Evolutionary conservation across 2,113 vertebrate genomes (phyloP), one percentile per base, ranked within the genome.

Genomic region (Nematolebias whitei): DNA sequence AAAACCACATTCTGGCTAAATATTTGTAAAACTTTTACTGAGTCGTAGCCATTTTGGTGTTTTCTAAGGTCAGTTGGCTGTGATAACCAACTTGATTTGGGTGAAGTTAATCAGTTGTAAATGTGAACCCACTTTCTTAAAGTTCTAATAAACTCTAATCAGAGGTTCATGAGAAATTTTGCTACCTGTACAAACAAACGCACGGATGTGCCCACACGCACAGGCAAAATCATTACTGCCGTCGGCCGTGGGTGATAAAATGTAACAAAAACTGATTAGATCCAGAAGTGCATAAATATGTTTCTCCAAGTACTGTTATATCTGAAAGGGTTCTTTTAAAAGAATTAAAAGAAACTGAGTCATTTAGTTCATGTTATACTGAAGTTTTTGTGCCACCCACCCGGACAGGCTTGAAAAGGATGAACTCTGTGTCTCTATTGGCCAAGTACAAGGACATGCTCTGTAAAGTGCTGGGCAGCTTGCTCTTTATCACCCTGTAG

Each of bases 381-480:
- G 24, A 18, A 47, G 39, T 15, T 16, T 60, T 70, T 55, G 40
- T 20, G 53, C 82, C 79, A 95, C 97, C 91, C 83, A 99, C 98
- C 93, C 94, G 91, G 23, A 99, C 96, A 18, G 97, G 97, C 76
- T 98, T 99, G 89, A 99, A 99, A 72, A 99, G 91, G 87, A 99
- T 98, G 90, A 98, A 95, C 85, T 99, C 98, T 0, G 97, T 99
- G 40, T 99, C 98, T 91, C 93, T 97, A 79, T 98, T 99, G 88
- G 96, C 95, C 41, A 99, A 87, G 82, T 99, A 99, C 69, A 99
- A 85, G 0, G 96, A 95, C 96, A 99, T 95, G 89, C 97, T 98
- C 85, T 95, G 94, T 82, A 97, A 87, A 0, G 95, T 98, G 75
- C 80, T 78, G 0, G 97, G 97, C 78, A 99, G 92, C 88, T 97